Base-by-base conservation (phyloP, 2,888 invertebrate genomes). In the Heteropelma amictum region DNA sequence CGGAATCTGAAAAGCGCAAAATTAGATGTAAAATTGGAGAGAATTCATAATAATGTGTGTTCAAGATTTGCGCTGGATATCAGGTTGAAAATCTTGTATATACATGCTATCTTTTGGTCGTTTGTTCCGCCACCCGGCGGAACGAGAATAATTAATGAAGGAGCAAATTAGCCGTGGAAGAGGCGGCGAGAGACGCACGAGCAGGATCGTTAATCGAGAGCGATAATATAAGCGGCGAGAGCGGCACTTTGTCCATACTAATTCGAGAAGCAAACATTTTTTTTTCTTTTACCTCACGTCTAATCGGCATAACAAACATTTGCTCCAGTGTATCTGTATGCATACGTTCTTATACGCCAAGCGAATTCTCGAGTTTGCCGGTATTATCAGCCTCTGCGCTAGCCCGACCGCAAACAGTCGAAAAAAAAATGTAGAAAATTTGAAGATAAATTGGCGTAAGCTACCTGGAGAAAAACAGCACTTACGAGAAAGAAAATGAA, bases 201-300 rank as follows among this genome's bases (percentile, higher is more conserved):
- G 76, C 76, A 72, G 76, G 71, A 76, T 76, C 76, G 71, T 72
- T 76, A 76, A 76, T 76, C 71, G 76, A 40, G 63, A 54, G 64
- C 63, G 72, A 72, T 72, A 72, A 72, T 76, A 72, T 68, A 68
- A 72, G 68, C 72, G 60, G 60, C 26, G 51, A 40, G 47, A 42
- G 75, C 67, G 69, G 69, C 72, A 76, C 76, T 72, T 76, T 76
- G 76, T 76, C 72, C 76, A 76, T 72, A 72, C 72, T 76, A 76
- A 76, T 76, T 76, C 75, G 58, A 45, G 75, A 21, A 40, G 75
- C 71, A 76, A 76, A 72, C 68, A 63, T 56, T 63, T 68, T 68
- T 72, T 75, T 63, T 35, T 35, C 12, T 35, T 63, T 51, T 21
- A 14, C 38, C 49, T 51, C 63, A 14, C 61, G 35, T 63, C 67